A percentile compares a stretch with the other conserved stretches of the same genome.
Conservation (phyloP, 2,113 vertebrate species). For the Mola mola region DNA sequence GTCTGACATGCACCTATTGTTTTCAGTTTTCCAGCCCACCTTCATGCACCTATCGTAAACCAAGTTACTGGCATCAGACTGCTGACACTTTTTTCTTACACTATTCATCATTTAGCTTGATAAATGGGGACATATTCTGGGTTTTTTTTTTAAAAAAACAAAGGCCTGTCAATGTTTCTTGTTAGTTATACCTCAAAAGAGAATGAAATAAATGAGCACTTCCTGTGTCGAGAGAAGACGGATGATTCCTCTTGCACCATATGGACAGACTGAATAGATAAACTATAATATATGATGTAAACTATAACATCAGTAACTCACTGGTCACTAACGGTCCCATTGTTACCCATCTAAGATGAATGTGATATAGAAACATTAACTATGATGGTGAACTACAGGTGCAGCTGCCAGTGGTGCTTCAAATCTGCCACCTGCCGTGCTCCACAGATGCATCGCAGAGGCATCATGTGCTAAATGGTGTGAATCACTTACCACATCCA, state of each 20-base stretch:
- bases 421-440: conserved; percentile 54
- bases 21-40: no score
- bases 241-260: conserved; percentile 17
- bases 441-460: conserved; percentile 20
- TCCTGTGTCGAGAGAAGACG: neutral
- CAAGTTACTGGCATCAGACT: no score
- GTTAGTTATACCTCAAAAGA: conserved; percentile 12
- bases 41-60: conserved; percentile 22
- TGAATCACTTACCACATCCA: conserved; percentile 13
- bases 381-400: conserved; percentile 40
- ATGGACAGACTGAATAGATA: conserved; percentile 1
- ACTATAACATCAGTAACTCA: neutral
- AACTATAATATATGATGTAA: conserved; percentile 7
- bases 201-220: neutral
- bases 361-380: conserved; percentile 9
- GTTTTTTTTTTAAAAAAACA: no score
- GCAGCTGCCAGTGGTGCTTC: conserved; percentile 37
- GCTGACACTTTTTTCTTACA: no score
- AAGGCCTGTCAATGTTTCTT: conserved; percentile 28
- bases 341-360: conserved; percentile 3
- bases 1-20: no score
- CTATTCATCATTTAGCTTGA: conserved; percentile 29
- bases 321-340: neutral
- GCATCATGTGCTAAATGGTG: conserved; percentile 47
- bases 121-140: neutral